Conservation (phyloP, 2,797 vertebrate genomes). For the Oreochromis grahami region DNA sequence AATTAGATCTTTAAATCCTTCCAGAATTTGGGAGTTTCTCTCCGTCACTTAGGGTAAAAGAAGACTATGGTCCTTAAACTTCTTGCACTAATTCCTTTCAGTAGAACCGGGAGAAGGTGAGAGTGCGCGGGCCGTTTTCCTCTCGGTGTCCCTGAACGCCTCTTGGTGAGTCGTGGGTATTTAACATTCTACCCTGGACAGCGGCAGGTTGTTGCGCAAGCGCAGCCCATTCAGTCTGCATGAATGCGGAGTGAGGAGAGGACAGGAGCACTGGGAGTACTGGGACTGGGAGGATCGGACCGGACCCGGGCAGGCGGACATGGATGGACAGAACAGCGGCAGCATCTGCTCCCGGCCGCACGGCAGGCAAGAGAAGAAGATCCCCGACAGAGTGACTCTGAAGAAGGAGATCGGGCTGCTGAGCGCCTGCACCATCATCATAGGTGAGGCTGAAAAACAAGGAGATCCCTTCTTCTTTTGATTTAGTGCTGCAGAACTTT, state of each 20-base stretch:
- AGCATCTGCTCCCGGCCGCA: constrained; percentile 26
- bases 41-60: background rate
- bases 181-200: constrained; percentile 78
- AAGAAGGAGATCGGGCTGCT: constrained; percentile 95
- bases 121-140: background rate
- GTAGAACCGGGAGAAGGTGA: background rate
- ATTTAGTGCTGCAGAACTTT: background rate
- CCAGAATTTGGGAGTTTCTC: background rate
- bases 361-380: constrained; percentile 14
- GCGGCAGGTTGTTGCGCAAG: constrained; percentile 76
- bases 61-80: background rate
- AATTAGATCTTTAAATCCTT: background rate
- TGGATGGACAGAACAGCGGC: constrained; percentile 79
- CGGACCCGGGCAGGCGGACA: constrained; percentile 68
- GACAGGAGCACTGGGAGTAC: constrained; percentile 33
- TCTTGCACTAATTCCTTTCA: background rate
- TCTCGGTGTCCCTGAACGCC: constrained; percentile 52
- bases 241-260: constrained; percentile 65
- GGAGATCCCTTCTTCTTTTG: background rate
- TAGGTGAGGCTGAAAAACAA: constrained; percentile 78
- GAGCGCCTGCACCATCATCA: constrained; percentile 95
- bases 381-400: constrained; percentile 82
- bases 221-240: constrained; percentile 72
- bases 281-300: constrained; percentile 34
- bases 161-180: constrained; percentile 45